Evolutionary conservation across 2,888 invertebrate species (phyloP), one percentile per base, ranked within the genome.

Genomic region (Mythimna vitellina): DNA sequence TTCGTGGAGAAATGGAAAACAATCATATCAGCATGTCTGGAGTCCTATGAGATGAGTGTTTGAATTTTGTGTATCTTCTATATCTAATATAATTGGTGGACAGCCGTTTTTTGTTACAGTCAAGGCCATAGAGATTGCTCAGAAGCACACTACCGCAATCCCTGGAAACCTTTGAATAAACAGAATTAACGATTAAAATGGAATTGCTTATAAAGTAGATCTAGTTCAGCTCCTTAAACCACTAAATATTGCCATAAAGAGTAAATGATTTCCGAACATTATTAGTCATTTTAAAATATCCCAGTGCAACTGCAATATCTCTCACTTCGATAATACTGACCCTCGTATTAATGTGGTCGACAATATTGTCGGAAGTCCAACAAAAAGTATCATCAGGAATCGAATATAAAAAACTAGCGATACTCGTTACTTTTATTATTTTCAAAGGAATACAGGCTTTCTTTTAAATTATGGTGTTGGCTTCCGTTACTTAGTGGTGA

Each of bases 391-490:
- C 25, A 82, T 65, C 69, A 73, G 79, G 56, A 69, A 61, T 64
- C 78, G 22, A 61, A 54, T 17, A 69, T 35, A 82, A 78, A 78
- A 78, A 80, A 81, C 82, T 29, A 64, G 62, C 54, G 58, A 51
- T 51, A 20, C 63, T 73, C 20, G 56, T 58, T 35, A 12, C 57
- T 29, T 58, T 73, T n/a, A 32, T 65, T 35, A 73, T 69, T 78
- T 80, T 73, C 60, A 56, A 70, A 67, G 63, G 68, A 54, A 78
- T 56, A 69, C 22, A 1, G 2, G 66, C 66, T 78, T 73, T 78
- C 69, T 78, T 78, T 73, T 58, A 73, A 78, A 82, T 73, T 78
- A 82, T 57, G 53, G 80, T 56, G 32, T 5, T 2, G 22, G 57
- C 60, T 73, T 80, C 82, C 82, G 58, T 70, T 73, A 80, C 29